Conservation (phyloP, 2,888 invertebrate genomes). For the Aphidius colemani region DNA sequence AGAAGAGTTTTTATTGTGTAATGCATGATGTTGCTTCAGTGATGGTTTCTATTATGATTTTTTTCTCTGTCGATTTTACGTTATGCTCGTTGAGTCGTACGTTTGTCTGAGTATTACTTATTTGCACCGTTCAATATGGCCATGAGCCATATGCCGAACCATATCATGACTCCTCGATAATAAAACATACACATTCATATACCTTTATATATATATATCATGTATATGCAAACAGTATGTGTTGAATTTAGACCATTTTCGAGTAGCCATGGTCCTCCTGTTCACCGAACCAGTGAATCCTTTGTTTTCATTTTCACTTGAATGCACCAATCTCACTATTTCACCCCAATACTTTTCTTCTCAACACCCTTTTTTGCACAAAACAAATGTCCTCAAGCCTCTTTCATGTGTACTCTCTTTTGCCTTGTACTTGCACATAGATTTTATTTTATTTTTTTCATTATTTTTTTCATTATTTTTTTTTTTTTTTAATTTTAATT, state of each 20-base stretch:
- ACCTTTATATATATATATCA: no score
- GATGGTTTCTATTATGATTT: no score
- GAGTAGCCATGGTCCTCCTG: not conserved
- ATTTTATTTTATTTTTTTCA: no score
- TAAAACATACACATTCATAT: no score
- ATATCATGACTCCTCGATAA: no score
- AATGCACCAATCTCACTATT: conserved; percentile 39
- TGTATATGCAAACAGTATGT: not conserved
- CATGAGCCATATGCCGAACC: conserved; percentile 46
- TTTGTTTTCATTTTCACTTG: conserved; percentile 49
- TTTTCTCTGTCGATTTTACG: no score
- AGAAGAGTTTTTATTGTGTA: no score
- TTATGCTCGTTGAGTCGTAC: not conserved
- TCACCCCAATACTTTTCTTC: conserved; percentile 9
- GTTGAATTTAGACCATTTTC: not conserved
- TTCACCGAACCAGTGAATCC: conserved; percentile 43
- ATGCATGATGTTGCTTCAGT: no score
- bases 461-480: not conserved
- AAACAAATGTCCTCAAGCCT: not conserved
- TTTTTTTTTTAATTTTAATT: conserved; percentile 8
- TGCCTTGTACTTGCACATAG: not conserved
- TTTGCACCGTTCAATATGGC: conserved; percentile 34
- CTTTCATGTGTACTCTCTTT: not conserved
- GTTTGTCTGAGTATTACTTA: conserved; percentile 39
- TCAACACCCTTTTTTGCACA: not conserved